Base-by-base conservation (phyloP, 2,113 vertebrate genomes). In the Chaenocephalus aceratus region DNA sequence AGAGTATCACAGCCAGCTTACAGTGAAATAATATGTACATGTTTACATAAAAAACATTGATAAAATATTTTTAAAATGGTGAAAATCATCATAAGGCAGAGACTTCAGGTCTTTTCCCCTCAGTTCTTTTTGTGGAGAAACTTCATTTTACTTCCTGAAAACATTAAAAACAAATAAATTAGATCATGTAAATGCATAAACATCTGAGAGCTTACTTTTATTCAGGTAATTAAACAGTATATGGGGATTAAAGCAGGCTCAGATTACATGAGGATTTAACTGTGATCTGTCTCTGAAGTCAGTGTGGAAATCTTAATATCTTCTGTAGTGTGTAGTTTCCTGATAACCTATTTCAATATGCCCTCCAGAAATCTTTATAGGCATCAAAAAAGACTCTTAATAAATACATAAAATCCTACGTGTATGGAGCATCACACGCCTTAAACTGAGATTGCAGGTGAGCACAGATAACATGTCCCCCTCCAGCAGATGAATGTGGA, bases 101-200 rank as follows among this genome's bases (percentile, higher is more conserved):
- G 63, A 69, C 61, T 70, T 84, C 75, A 30, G 70, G 46, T 75
- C 79, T 73, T 89, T 26, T 70, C 68, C 54, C 54, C 63, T 96
- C 93, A 99, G 94, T 96, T 99, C 96, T 99, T 99, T 96, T 99
- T 99, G 94, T 99, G 98, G 74, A 99, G 98, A 89, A 99, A 99
- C 94, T 97, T 99, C 97, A 99, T 99, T 95, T 99, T 99, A 93
- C 95, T 99, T 87, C 98, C 98, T 99, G 87, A n/a, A 89, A 91
- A 89, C 1, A 75, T 10, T 59, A 10, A 11, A 72, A 67, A 76
- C 58, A 86, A 65, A 82, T 26, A 1, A 1, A 53, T 80, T 72
- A 75, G 62, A 58, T 26, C 4, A 12, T 65, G 21, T 30, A 36
- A 62, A 51, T 1, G 21, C 46, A 73, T 51, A 3, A 46, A 34